A percentile compares a stretch with the other conserved stretches of the same genome.
Conservation (phyloP, 2,113 vertebrate genomes). For the Anguilla rostrata region DNA sequence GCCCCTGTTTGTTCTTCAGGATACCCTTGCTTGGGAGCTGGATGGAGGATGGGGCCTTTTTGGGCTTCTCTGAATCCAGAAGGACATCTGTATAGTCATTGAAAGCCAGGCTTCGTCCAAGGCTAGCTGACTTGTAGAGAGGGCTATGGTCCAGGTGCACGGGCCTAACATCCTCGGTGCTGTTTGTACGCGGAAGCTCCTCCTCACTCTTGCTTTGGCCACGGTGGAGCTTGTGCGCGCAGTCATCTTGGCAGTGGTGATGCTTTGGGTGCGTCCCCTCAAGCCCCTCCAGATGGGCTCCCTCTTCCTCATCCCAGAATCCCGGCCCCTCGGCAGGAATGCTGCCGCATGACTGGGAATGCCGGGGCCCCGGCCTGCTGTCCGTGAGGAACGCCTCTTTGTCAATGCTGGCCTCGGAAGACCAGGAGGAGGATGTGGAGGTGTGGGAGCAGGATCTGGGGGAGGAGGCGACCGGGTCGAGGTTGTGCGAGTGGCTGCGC, state of each 20-base stretch:
- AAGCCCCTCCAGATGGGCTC: slow-evolving; percentile 17
- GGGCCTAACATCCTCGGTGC: slow-evolving; percentile 13
- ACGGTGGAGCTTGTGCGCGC: slow-evolving; percentile 51
- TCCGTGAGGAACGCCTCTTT: slow-evolving; percentile 48
- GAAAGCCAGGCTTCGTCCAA: slow-evolving; percentile 61
- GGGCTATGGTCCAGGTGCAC: slow-evolving; percentile 33
- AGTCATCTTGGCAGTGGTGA: background rate
- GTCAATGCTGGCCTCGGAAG: slow-evolving; percentile 63
- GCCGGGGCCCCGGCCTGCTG: slow-evolving; percentile 49
- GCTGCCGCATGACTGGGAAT: slow-evolving; percentile 73
- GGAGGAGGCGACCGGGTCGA: slow-evolving; percentile 52
- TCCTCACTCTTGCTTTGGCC: slow-evolving; percentile 67
- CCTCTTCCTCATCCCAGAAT: slow-evolving; percentile 44
- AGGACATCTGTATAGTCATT: slow-evolving; percentile 51
- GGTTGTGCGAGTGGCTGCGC: slow-evolving; percentile 26
- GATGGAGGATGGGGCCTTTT: slow-evolving; percentile 58
- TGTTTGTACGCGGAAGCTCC: slow-evolving; percentile 47
- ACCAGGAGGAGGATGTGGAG: slow-evolving; percentile 65
- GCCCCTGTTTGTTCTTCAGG: slow-evolving; percentile 65
- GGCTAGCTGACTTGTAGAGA: slow-evolving; percentile 65
- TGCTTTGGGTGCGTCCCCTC: background rate
- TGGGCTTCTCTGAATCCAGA: slow-evolving; percentile 48
- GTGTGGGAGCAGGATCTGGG: slow-evolving; percentile 58
- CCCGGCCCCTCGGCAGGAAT: slow-evolving; percentile 51
- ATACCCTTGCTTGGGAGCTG: slow-evolving; percentile 70